Percentiles rank a stretch among this genome's conserved stretches.
phyloP scores from a whole-genome alignment of 2,113 vertebrate species.

The Paedocypris sp. region DNA sequence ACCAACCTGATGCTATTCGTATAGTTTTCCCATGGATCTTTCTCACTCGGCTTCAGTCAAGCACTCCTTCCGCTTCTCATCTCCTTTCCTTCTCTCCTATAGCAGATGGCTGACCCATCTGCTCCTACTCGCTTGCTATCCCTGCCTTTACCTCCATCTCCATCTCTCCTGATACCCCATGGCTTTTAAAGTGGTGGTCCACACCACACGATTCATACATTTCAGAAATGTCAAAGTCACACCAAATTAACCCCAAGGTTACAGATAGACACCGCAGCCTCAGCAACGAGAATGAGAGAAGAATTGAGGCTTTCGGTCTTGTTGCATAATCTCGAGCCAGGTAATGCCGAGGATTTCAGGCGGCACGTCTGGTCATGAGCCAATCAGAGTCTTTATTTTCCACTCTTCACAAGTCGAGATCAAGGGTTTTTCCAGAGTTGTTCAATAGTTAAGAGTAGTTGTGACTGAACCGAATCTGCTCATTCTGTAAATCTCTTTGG shows the following conservation, averaged over 20 bases:
- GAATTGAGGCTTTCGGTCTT: conserved; percentile 35
- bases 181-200: conserved; percentile 48
- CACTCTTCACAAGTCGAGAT: too few relatives aligned
- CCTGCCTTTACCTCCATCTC: conserved; percentile 37
- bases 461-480: too few relatives aligned
- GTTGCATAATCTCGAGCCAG: conserved; percentile 25
- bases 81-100: conserved; percentile 52
- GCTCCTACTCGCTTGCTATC: conserved; percentile 47
- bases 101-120: conserved; percentile 75
- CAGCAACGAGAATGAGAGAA: conserved; percentile 22
- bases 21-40: conserved; percentile 20
- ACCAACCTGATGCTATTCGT: conserved; percentile 3
- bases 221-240: conserved; percentile 25
- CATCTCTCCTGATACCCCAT: conserved; percentile 34
- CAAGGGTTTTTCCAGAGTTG: neutral
- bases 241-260: conserved; percentile 2
- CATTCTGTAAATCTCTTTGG: too few relatives aligned
- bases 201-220: conserved; percentile 40
- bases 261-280: neutral
- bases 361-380: neutral
- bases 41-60: conserved; percentile 30
- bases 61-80: conserved; percentile 50
- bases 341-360: conserved; percentile 10
- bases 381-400: too few relatives aligned
- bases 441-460: too few relatives aligned